Percentiles rank a stretch among this genome's conserved stretches.
phyloP scores from a whole-genome alignment of 2,888 invertebrate species.

The Drosophila subquinaria region DNA sequence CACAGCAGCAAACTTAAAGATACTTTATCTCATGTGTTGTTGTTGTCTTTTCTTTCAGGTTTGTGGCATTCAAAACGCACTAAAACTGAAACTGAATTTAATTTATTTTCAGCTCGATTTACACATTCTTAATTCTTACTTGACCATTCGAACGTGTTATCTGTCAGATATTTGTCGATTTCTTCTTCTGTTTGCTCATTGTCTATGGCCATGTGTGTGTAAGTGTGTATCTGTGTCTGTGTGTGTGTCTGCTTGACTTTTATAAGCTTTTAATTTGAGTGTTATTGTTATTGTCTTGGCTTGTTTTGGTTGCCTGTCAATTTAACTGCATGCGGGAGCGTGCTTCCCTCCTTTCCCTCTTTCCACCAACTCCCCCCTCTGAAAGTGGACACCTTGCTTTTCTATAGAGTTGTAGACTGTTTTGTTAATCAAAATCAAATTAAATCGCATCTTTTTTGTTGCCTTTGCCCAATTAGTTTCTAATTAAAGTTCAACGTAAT shows the following conservation, averaged over 20 bases:
- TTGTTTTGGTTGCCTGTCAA: constrained; percentile 56
- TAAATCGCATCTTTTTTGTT: constrained; percentile 47
- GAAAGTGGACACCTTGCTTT: constrained; percentile 68
- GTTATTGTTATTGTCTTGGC: constrained; percentile 70
- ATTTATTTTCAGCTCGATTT: constrained; percentile 71
- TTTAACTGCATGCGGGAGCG: constrained; percentile 60
- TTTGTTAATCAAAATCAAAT: constrained; percentile 69
- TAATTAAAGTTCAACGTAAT: constrained; percentile 67
- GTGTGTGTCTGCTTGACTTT: constrained; percentile 63
- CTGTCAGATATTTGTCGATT: constrained; percentile 62
- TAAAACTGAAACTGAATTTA: constrained; percentile 48
- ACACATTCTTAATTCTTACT: constrained; percentile 60
- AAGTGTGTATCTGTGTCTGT: constrained; percentile 11
- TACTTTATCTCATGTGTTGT: constrained; percentile 71
- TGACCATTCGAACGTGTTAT: constrained; percentile 53
- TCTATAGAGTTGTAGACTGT: constrained; percentile 50
- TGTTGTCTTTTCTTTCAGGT: constrained; percentile 13
- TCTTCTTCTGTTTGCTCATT: constrained; percentile 52
- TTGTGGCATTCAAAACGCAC: constrained; percentile 57
- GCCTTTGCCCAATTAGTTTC: constrained; percentile 69
- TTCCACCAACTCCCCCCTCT: not conserved
- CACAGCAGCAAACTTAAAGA: constrained; percentile 48
- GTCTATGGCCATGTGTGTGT: constrained; percentile 7
- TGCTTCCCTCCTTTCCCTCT: not conserved
- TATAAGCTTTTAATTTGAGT: constrained; percentile 81